These are phyloP conservation scores for Chlamydotis undulata DNA, from an alignment of 2,113 vertebrate genomes.

Conservation along the genomic window DNA sequence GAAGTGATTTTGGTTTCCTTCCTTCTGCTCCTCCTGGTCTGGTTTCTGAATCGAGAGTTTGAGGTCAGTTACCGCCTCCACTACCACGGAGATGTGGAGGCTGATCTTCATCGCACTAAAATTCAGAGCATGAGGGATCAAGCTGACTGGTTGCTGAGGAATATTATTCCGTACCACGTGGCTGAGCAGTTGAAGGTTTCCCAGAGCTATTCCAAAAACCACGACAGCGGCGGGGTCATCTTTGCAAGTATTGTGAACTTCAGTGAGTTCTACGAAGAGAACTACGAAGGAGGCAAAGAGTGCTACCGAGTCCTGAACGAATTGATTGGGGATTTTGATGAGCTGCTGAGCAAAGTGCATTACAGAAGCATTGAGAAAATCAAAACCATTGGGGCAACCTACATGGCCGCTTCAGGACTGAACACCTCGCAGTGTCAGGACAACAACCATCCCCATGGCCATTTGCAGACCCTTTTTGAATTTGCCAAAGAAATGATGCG, in stretches of 20 bases:
- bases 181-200: slow-evolving; percentile 96
- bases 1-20: slow-evolving; percentile 89
- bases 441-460: slow-evolving; percentile 82
- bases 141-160: slow-evolving; percentile 94
- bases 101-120: slow-evolving; percentile 93
- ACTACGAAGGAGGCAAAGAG: slow-evolving; percentile 96
- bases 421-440: slow-evolving; percentile 87
- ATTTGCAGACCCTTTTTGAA: slow-evolving; percentile 92
- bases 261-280: slow-evolving; percentile 98
- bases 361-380: slow-evolving; percentile 96
- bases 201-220: slow-evolving; percentile 98
- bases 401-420: slow-evolving; percentile 96
- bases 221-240: slow-evolving; percentile 93
- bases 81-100: slow-evolving; percentile 96
- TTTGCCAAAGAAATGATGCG: slow-evolving; percentile 99
- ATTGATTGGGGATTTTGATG: slow-evolving; percentile 95
- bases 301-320: slow-evolving; percentile 98
- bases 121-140: slow-evolving; percentile 97
- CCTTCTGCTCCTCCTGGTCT: slow-evolving; percentile 92
- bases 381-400: slow-evolving; percentile 98
- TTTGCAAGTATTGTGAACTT: slow-evolving; percentile 99
- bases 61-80: slow-evolving; percentile 98
- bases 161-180: slow-evolving; percentile 97
- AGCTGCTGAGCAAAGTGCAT: slow-evolving; percentile 86
- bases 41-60: slow-evolving; percentile 97